Conservation (phyloP, 2,888 invertebrate species). For the Mechanitis mazaeus region DNA sequence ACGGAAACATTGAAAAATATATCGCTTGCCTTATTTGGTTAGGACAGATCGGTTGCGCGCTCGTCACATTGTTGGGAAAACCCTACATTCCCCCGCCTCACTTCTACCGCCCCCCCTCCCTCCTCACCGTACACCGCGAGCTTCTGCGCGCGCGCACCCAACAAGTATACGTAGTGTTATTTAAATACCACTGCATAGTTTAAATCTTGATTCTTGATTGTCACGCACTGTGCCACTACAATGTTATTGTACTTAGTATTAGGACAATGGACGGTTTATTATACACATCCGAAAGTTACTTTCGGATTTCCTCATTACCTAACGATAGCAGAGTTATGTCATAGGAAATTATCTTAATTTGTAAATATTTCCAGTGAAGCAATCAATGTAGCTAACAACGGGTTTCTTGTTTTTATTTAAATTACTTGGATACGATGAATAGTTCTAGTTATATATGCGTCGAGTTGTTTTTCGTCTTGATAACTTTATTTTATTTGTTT, state of each 20-base stretch:
- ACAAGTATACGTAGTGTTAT: slow-evolving; percentile 14
- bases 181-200: slow-evolving; percentile 19
- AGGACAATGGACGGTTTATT: no score
- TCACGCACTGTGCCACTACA: slow-evolving; percentile 7
- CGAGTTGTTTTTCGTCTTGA: no score
- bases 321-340: no score
- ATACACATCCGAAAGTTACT: no score
- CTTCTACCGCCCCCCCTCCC: slow-evolving; percentile 28
- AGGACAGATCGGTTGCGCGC: slow-evolving; percentile 43
- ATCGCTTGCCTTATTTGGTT: slow-evolving; percentile 55
- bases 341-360: no score
- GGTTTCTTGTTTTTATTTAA: no score
- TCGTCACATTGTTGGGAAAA: slow-evolving; percentile 70
- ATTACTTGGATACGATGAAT: no score
- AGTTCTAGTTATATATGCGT: no score
- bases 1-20: slow-evolving; percentile 54
- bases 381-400: no score
- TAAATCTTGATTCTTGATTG: neutral
- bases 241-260: slow-evolving; percentile 4
- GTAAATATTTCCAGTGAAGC: no score
- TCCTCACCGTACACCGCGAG: slow-evolving; percentile 20
- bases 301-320: no score
- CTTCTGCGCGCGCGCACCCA: slow-evolving; percentile 25
- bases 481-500: no score
- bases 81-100: slow-evolving; percentile 47